Evolutionary conservation across 2,888 invertebrate species (phyloP).

Genomic region (Tachina fera): DNA sequence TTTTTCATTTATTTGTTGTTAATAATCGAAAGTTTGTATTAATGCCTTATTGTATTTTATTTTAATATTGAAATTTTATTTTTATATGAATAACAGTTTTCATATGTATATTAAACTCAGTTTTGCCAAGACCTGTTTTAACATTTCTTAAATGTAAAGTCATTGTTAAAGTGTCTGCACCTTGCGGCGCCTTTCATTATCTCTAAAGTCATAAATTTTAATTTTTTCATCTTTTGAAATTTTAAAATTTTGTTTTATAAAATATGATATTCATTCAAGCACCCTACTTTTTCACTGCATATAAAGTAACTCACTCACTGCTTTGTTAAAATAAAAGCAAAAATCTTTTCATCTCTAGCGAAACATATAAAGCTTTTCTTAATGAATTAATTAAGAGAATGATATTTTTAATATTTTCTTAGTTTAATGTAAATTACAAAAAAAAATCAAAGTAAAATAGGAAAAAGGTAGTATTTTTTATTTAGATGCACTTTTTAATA

Average conservation of each 20-base stretch:
- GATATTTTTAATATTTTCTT: too few species aligned
- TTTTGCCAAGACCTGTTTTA: slow-evolving; percentile 43
- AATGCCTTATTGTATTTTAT: not conserved
- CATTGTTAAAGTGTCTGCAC: slow-evolving; percentile 74
- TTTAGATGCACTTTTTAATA: too few species aligned
- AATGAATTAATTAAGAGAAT: too few species aligned
- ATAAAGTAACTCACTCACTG: not conserved
- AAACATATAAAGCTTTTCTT: too few species aligned
- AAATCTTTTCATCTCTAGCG: too few species aligned
- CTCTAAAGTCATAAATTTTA: slow-evolving; percentile 78
- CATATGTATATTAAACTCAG: slow-evolving; percentile 1
- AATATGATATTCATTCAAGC: not conserved
- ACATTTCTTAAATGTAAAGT: slow-evolving; percentile 52
- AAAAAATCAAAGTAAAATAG: too few species aligned
- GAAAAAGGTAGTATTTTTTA: too few species aligned
- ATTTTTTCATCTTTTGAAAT: slow-evolving; percentile 27
- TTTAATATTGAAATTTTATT: slow-evolving; percentile 45
- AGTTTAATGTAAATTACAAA: too few species aligned
- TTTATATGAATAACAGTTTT: slow-evolving; percentile 1
- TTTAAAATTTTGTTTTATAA: not conserved
- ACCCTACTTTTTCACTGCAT: not conserved
- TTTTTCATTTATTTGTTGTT: slow-evolving; percentile 79
- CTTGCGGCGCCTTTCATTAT: slow-evolving; percentile 81
- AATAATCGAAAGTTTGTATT: slow-evolving; percentile 79
- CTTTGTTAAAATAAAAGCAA: not conserved